A percentile compares a stretch with the other conserved stretches of the same genome.
Evolutionary conservation across 2,113 vertebrate genomes (phyloP).

Genomic region (Poecilia latipinna): DNA sequence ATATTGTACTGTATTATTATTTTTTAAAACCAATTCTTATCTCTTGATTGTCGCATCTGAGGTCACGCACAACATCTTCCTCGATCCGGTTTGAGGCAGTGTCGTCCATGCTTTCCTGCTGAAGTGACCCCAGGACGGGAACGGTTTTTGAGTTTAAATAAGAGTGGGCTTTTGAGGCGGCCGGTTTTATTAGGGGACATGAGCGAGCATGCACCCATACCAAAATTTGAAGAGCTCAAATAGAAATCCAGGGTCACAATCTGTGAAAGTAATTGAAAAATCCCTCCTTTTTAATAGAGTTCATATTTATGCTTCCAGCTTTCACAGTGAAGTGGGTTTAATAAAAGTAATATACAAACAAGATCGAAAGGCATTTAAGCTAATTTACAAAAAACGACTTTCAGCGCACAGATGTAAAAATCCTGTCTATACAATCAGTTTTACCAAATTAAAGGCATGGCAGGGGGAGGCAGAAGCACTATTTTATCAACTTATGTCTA

Average conservation of each 20-base stretch:
- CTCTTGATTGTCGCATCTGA: constrained; percentile 56
- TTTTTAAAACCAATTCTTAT: constrained; percentile 31
- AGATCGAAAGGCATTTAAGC: background rate
- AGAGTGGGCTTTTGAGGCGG: background rate
- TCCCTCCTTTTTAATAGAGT: background rate
- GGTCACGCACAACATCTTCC: constrained; percentile 51
- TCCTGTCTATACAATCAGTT: background rate
- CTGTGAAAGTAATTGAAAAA: constrained; percentile 48
- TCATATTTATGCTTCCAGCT: constrained; percentile 11
- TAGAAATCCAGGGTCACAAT: constrained; percentile 33
- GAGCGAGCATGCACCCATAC: background rate
- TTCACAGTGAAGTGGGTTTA: background rate
- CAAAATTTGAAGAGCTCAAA: constrained; percentile 27
- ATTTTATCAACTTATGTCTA: background rate
- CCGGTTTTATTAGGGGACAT: constrained; percentile 13
- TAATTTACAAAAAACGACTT: background rate
- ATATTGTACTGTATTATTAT: constrained; percentile 23
- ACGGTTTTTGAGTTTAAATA: constrained; percentile 2
- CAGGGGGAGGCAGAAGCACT: too few species aligned
- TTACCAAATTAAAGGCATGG: too few species aligned
- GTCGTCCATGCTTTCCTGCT: constrained; percentile 13
- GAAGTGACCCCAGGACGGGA: background rate
- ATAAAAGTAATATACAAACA: constrained; percentile 1
- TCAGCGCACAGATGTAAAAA: background rate
- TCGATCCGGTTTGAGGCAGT: constrained; percentile 5